A percentile compares a stretch with the other conserved stretches of the same genome.
phyloP scores from a whole-genome alignment of 2,113 vertebrate genomes.

The Sporophila hypoxantha region DNA sequence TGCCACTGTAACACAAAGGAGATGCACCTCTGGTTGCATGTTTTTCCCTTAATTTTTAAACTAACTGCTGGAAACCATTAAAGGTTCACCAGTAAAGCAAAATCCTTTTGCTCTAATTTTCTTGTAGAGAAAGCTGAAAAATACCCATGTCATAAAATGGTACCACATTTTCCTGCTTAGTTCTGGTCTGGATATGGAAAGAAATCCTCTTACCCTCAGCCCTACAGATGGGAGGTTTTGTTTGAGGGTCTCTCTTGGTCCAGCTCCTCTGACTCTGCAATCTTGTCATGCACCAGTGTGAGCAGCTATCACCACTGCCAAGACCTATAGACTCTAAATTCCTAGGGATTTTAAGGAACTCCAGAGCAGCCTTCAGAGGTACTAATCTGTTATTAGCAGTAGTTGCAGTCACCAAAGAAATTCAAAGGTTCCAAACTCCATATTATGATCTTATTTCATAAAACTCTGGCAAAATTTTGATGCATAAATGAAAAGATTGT shows the following conservation, averaged over 20 bases:
- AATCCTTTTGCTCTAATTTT: not conserved
- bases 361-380: not conserved
- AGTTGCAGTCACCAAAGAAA: not conserved
- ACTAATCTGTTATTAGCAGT: not conserved
- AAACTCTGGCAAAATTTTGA: not conserved
- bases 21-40: not conserved
- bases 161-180: not conserved
- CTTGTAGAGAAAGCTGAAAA: not conserved
- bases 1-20: not conserved
- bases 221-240: not conserved
- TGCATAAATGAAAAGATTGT: not conserved
- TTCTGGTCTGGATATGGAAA: not conserved
- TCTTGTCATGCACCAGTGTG: not conserved
- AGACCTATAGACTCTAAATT: not conserved
- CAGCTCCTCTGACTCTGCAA: not conserved
- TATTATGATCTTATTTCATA: not conserved
- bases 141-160: not conserved
- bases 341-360: not conserved
- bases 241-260: not conserved
- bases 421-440: not conserved
- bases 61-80: not conserved
- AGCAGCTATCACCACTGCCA: not conserved
- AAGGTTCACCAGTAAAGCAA: not conserved
- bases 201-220: not conserved
- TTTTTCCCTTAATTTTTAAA: not conserved